phyloP scores from a whole-genome alignment of 2,797 vertebrate genomes.

The Holocentrus rufus region DNA sequence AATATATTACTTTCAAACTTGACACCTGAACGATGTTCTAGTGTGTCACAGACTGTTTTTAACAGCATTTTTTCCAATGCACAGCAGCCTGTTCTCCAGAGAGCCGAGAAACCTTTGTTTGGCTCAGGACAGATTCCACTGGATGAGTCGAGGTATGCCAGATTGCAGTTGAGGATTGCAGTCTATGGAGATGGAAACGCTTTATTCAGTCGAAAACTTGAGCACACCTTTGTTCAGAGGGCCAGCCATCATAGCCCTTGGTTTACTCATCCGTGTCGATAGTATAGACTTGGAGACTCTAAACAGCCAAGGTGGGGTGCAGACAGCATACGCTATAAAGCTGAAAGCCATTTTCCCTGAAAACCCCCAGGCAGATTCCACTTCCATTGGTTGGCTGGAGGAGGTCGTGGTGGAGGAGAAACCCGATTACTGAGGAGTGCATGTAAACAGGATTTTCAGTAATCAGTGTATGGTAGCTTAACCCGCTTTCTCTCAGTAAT shows the following conservation, averaged over 20 bases:
- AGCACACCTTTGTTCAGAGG: slow-evolving; percentile 24
- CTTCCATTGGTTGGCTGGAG: slow-evolving; percentile 2
- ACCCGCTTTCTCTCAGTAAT: no score
- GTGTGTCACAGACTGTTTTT: background rate
- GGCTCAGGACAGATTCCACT: slow-evolving; percentile 14
- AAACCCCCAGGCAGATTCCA: slow-evolving; percentile 17
- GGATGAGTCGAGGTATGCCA: slow-evolving; percentile 18
- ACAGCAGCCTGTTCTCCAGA: background rate
- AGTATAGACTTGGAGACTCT: slow-evolving; percentile 13
- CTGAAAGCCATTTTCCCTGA: slow-evolving; percentile 28
- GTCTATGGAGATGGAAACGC: background rate
- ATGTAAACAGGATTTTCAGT: no score
- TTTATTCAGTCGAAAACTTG: slow-evolving; percentile 29
- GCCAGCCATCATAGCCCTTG: slow-evolving; percentile 14
- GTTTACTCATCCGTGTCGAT: slow-evolving; percentile 10
- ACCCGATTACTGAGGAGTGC: no score
- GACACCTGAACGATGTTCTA: background rate
- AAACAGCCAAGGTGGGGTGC: slow-evolving; percentile 10
- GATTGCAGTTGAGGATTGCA: slow-evolving; percentile 16
- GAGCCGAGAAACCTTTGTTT: slow-evolving; percentile 17
- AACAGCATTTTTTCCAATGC: background rate
- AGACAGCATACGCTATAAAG: slow-evolving; percentile 25
- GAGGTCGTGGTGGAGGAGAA: no score
- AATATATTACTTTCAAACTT: background rate
- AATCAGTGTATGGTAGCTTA: no score